A percentile compares a stretch with the other conserved stretches of the same genome.
phyloP scores from a whole-genome alignment of 2,888 invertebrate genomes.

The Incurvaria masculella region DNA sequence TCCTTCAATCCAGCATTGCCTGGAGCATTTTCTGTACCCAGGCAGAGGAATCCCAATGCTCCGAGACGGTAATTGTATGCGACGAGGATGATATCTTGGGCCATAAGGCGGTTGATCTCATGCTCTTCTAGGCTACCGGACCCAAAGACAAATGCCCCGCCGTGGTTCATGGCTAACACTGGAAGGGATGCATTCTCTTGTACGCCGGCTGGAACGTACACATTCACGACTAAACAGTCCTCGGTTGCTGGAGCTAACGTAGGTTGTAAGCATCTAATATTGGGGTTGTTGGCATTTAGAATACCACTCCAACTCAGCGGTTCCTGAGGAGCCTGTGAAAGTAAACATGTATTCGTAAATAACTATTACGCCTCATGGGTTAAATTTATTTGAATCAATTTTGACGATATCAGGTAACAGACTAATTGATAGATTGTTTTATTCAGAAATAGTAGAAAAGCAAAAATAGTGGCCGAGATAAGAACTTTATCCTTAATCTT shows the following conservation, averaged over 20 bases:
- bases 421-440: no score
- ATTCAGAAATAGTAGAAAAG: no score
- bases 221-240: slow-evolving; percentile 4
- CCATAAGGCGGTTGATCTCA: not conserved
- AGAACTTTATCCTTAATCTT: no score
- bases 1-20: slow-evolving; percentile 11
- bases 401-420: no score
- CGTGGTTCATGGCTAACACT: slow-evolving; percentile 1
- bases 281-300: slow-evolving; percentile 1
- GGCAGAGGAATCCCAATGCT: slow-evolving; percentile 11
- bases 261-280: not conserved
- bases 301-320: not conserved
- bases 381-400: no score
- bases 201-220: slow-evolving; percentile 1
- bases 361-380: no score
- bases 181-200: not conserved
- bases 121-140: slow-evolving; percentile 1
- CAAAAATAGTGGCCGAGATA: no score
- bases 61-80: slow-evolving; percentile 11
- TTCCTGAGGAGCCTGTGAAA: slow-evolving; percentile 2
- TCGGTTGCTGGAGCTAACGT: not conserved
- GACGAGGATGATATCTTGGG: slow-evolving; percentile 1
- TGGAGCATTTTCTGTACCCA: slow-evolving; percentile 11
- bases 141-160: not conserved
- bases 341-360: not conserved